Evolutionary conservation across 2,113 vertebrate species (phyloP).

Genomic region (Heliornis fulica): DNA sequence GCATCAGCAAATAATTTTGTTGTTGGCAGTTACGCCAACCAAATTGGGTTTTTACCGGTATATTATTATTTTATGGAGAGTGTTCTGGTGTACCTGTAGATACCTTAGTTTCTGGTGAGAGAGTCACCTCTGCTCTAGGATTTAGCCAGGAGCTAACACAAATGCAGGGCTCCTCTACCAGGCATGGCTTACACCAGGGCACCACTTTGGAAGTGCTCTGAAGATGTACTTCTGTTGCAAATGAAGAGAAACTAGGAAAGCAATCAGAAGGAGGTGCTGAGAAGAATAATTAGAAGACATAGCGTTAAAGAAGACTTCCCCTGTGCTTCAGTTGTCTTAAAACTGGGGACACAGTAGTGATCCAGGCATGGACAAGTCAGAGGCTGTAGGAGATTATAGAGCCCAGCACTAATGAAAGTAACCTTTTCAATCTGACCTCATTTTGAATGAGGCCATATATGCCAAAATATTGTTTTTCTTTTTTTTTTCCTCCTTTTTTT

Average conservation of each 20-base stretch:
- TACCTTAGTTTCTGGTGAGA: not conserved
- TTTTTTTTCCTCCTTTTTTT: not conserved
- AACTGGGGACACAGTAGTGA: not conserved
- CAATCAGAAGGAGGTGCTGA: not conserved
- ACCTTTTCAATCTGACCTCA: not conserved
- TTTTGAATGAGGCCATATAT: not conserved
- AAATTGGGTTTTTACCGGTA: not conserved
- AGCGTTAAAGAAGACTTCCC: not conserved
- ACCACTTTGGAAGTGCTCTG: not conserved
- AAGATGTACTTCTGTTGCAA: not conserved
- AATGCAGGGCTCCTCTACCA: not conserved
- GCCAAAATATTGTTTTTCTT: not conserved
- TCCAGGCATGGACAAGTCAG: not conserved
- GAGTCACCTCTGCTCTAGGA: not conserved
- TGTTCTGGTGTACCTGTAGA: not conserved
- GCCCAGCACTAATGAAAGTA: not conserved
- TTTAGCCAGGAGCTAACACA: not conserved
- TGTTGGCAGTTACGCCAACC: not conserved
- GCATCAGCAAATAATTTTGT: not conserved
- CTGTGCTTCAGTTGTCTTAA: not conserved
- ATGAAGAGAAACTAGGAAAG: not conserved
- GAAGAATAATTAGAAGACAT: not conserved
- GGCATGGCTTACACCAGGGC: fast-evolving
- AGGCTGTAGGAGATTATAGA: not conserved
- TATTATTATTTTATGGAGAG: not conserved